Percentiles rank a stretch among this genome's conserved stretches.
Evolutionary conservation across 1,140 invertebrate species (phyloP).

Genomic region (Drosophila baimaii): DNA sequence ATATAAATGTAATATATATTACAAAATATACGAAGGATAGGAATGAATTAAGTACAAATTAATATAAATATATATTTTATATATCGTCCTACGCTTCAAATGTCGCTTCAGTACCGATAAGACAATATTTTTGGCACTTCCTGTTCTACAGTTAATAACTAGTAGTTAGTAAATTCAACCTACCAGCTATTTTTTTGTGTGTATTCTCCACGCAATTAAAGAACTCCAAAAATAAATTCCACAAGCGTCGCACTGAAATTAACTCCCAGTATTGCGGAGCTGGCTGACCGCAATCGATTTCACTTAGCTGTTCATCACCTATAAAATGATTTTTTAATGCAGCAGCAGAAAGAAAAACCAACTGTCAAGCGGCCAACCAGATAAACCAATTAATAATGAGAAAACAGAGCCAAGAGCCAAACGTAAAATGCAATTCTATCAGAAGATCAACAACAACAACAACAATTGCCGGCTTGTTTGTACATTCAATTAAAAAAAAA

Average conservation of each 20-base stretch:
- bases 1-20: not conserved
- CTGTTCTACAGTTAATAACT: no score
- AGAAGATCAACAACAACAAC: constrained; percentile 47
- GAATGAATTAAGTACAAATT: no score
- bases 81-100: no score
- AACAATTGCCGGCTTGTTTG: constrained; percentile 39
- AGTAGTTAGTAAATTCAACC: not conserved
- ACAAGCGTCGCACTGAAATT: not conserved
- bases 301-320: constrained; percentile 48
- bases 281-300: constrained; percentile 45
- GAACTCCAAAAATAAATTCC: not conserved
- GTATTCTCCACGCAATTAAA: not conserved
- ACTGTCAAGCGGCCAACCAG: constrained; percentile 44
- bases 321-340: constrained; percentile 46
- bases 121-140: no score
- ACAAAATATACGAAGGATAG: no score
- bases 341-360: constrained; percentile 26
- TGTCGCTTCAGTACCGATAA: no score
- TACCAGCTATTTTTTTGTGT: not conserved
- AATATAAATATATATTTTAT: no score
- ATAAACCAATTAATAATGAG: constrained; percentile 67
- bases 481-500: constrained; percentile 69
- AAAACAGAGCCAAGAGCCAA: constrained; percentile 54
- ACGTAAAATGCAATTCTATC: constrained; percentile 53
- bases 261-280: constrained; percentile 2